Percentiles rank a stretch among this genome's conserved stretches.
phyloP scores from a whole-genome alignment of 2,113 vertebrate genomes.

The Neopipo cinnamomea region DNA sequence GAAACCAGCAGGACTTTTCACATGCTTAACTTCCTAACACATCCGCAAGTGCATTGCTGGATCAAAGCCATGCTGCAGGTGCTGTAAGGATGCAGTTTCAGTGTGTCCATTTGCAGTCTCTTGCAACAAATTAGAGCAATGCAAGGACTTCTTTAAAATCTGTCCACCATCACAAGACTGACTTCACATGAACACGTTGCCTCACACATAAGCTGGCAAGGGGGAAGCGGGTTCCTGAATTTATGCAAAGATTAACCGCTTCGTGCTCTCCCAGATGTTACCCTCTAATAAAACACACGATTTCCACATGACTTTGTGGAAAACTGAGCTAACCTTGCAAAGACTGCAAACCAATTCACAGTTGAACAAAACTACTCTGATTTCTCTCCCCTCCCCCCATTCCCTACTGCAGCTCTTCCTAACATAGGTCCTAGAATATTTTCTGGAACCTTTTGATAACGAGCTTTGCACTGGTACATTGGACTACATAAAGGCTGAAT shows the following conservation, averaged over 20 bases:
- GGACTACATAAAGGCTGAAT: slow-evolving; percentile 47
- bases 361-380: slow-evolving; percentile 16
- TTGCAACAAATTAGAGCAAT: not conserved
- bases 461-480: slow-evolving; percentile 50
- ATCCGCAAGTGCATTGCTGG: not conserved
- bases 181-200: not conserved
- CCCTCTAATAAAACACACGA: not conserved
- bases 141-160: not conserved
- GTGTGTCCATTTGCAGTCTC: slow-evolving; percentile 43
- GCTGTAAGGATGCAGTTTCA: slow-evolving; percentile 36
- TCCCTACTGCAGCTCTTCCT: slow-evolving; percentile 42
- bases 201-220: not conserved
- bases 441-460: slow-evolving; percentile 62
- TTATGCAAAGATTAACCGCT: not conserved
- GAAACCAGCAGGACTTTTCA: slow-evolving; percentile 1
- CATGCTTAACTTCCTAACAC: not conserved
- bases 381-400: not conserved
- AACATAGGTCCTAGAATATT: slow-evolving; percentile 7
- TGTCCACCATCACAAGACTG: not conserved
- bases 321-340: not conserved
- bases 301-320: not conserved
- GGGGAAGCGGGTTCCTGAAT: not conserved
- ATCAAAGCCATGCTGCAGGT: slow-evolving; percentile 28
- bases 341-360: slow-evolving; percentile 56
- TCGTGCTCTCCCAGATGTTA: not conserved